Conservation (phyloP, 1,140 invertebrate genomes). For the Arion vulgaris region DNA sequence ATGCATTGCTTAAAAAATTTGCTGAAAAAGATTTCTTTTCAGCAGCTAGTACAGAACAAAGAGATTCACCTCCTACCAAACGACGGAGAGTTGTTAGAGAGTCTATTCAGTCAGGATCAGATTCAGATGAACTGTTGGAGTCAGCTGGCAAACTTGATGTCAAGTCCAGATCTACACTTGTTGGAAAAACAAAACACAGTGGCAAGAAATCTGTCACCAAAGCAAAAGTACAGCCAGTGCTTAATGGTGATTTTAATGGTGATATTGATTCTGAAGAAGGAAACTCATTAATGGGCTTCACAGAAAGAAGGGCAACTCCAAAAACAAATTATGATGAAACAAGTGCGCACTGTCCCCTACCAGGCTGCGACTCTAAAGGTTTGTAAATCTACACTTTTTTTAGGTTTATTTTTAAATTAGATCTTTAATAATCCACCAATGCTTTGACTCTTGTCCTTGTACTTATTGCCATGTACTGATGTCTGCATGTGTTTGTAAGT, state of each 20-base stretch:
- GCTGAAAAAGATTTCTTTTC: neutral
- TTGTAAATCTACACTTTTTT: slow-evolving; percentile 13
- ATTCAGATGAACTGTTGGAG: slow-evolving; percentile 39
- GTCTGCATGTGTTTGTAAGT: no score
- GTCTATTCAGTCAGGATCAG: slow-evolving; percentile 39
- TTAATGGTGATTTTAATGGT: slow-evolving; percentile 40
- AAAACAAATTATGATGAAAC: slow-evolving; percentile 67
- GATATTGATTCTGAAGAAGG: slow-evolving; percentile 37
- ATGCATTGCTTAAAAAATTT: neutral
- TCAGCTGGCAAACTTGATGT: slow-evolving; percentile 28
- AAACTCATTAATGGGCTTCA: slow-evolving; percentile 48
- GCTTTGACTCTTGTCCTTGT: no score
- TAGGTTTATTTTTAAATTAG: neutral
- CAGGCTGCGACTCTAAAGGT: slow-evolving; percentile 86
- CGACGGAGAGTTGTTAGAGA: slow-evolving; percentile 26
- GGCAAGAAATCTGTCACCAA: slow-evolving; percentile 16
- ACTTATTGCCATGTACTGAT: no score
- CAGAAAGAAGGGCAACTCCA: slow-evolving; percentile 62
- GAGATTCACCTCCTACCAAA: slow-evolving; percentile 15
- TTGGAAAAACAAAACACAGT: slow-evolving; percentile 16
- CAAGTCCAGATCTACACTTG: slow-evolving; percentile 7
- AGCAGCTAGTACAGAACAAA: neutral
- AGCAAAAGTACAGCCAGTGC: neutral
- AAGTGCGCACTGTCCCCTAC: slow-evolving; percentile 82
- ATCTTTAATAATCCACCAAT: no score